phyloP scores from a whole-genome alignment of 2,888 invertebrate species.

The Oithona nana region DNA sequence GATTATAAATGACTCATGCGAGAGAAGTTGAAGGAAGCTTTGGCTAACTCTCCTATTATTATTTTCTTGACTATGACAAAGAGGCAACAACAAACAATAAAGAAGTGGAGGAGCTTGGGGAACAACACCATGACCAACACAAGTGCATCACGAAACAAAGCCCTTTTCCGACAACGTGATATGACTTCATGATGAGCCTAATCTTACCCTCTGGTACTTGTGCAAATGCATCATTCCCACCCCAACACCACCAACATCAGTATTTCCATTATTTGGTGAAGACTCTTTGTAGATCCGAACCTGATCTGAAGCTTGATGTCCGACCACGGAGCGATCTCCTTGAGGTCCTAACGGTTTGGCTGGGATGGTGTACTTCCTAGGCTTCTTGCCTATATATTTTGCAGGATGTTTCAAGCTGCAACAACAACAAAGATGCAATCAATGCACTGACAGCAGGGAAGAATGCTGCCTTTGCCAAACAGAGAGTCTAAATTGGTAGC shows the following conservation, averaged over 20 bases:
- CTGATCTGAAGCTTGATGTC: conserved; percentile 23
- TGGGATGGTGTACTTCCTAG: conserved; percentile 31
- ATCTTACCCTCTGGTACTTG: neutral
- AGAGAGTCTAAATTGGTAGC: too few relatives aligned
- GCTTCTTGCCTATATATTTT: conserved; percentile 41
- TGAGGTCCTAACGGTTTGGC: conserved; percentile 30
- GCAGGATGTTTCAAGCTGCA: conserved; percentile 44
- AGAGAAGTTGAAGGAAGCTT: too few relatives aligned
- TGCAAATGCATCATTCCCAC: neutral
- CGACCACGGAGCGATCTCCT: conserved; percentile 20
- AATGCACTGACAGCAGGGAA: too few relatives aligned
- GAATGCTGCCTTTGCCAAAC: too few relatives aligned
- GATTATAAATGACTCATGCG: too few relatives aligned
- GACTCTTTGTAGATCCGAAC: conserved; percentile 16
- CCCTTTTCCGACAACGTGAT: neutral
- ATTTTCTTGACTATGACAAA: neutral
- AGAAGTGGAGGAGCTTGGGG: neutral
- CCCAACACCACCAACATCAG: too few relatives aligned
- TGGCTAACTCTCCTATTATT: neutral
- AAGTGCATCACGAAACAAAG: neutral
- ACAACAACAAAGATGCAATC: neutral
- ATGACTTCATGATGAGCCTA: neutral
- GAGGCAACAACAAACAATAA: neutral
- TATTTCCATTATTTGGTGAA: neutral
- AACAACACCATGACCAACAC: neutral